These are phyloP conservation scores for Epirrita christyi DNA, from an alignment of 2,888 invertebrate species.

Conservation along the genomic window DNA sequence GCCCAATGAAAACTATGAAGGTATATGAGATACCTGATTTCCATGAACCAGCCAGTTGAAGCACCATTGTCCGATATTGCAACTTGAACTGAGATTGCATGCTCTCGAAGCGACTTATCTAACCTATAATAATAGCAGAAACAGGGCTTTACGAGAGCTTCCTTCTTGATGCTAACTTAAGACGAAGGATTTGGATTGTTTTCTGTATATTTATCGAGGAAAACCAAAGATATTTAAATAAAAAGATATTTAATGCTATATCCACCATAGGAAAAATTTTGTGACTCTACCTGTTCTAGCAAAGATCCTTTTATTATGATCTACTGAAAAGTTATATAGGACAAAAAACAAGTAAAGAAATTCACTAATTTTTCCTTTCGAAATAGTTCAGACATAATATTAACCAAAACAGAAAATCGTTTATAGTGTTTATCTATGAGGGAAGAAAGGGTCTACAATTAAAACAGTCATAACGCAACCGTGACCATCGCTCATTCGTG, in stretches of 20 bases:
- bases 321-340: too few relatives aligned
- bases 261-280: too few relatives aligned
- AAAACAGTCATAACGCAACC: slow-evolving; percentile 45
- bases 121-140: slow-evolving; percentile 67
- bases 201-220: neutral
- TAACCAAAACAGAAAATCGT: slow-evolving; percentile 10
- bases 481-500: slow-evolving; percentile 23
- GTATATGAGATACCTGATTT: slow-evolving; percentile 19
- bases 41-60: slow-evolving; percentile 26
- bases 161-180: slow-evolving; percentile 6
- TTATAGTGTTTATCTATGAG: slow-evolving; percentile 17
- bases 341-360: too few relatives aligned
- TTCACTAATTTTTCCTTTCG: too few relatives aligned
- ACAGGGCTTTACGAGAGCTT: slow-evolving; percentile 31
- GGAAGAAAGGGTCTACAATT: slow-evolving; percentile 36
- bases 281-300: too few relatives aligned
- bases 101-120: slow-evolving; percentile 66
- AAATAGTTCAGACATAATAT: too few relatives aligned
- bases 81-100: slow-evolving; percentile 56
- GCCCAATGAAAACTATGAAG: slow-evolving; percentile 4
- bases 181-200: slow-evolving; percentile 30
- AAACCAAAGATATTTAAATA: too few relatives aligned
- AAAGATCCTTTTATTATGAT: too few relatives aligned
- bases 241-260: too few relatives aligned
- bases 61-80: slow-evolving; percentile 57